A percentile compares a stretch with the other conserved stretches of the same genome.
phyloP scores from a whole-genome alignment of 1,140 invertebrate species.

The Colletes gigas region DNA sequence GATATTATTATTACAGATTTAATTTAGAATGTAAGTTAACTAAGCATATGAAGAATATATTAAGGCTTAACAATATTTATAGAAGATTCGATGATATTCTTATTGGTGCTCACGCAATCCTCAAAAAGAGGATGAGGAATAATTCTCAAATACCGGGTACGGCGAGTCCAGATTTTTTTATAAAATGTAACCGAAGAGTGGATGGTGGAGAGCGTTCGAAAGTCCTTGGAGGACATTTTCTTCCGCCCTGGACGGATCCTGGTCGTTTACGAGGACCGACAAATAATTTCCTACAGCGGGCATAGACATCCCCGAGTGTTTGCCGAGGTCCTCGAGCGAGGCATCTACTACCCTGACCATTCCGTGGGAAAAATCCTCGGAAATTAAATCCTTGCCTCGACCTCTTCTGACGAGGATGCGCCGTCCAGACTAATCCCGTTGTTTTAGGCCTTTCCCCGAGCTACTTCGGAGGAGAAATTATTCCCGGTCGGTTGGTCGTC shows the following conservation, averaged over 20 bases:
- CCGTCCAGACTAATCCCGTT: slow-evolving; percentile 64
- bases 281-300: slow-evolving; percentile 75
- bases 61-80: too few relatives aligned
- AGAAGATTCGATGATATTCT: too few relatives aligned
- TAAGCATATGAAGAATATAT: too few relatives aligned
- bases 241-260: slow-evolving; percentile 23
- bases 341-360: slow-evolving; percentile 41
- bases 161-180: too few relatives aligned
- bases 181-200: too few relatives aligned
- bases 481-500: slow-evolving; percentile 6
- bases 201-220: too few relatives aligned
- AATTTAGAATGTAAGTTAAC: too few relatives aligned
- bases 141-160: too few relatives aligned
- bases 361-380: slow-evolving; percentile 75
- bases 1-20: too few relatives aligned
- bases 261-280: slow-evolving; percentile 65
- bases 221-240: slow-evolving; percentile 10
- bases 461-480: slow-evolving; percentile 46
- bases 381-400: slow-evolving; percentile 69
- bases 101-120: too few relatives aligned
- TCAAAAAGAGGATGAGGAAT: too few relatives aligned
- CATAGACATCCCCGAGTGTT: slow-evolving; percentile 75
- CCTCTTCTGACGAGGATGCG: slow-evolving; percentile 18
- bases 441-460: slow-evolving; percentile 41
- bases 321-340: slow-evolving; percentile 62